Evolutionary conservation across 2,113 vertebrate species (phyloP).

Genomic region (Jacana jacana): DNA sequence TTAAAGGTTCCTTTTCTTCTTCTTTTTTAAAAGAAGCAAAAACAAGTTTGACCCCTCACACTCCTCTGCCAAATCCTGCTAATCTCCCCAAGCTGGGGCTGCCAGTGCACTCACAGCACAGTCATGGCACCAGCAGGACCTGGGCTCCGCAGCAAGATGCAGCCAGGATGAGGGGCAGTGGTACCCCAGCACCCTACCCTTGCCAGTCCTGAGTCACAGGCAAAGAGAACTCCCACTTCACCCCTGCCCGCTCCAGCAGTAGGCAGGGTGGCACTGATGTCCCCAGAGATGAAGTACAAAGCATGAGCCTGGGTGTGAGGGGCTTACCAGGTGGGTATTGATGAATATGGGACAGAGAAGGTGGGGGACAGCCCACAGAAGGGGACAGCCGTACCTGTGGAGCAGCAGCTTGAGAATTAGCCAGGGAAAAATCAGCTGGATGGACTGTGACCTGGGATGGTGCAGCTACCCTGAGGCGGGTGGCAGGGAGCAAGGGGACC

Average conservation of each 20-base stretch:
- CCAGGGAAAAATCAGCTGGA: background rate
- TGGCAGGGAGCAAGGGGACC: background rate
- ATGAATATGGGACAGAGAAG: background rate
- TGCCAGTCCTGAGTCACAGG: fast-evolving
- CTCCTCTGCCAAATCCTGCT: slow-evolving; percentile 31
- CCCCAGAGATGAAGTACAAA: fast-evolving
- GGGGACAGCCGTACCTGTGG: background rate
- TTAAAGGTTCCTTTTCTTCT: slow-evolving; percentile 11
- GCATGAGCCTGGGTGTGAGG: background rate
- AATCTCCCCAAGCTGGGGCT: background rate
- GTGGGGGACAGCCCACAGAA: too few species aligned
- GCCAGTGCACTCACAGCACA: background rate
- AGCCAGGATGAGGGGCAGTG: fast-evolving
- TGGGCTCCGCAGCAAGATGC: fast-evolving
- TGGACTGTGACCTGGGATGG: background rate
- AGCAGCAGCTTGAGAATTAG: background rate
- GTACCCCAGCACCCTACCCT: background rate
- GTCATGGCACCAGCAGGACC: background rate
- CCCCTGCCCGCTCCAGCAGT: background rate
- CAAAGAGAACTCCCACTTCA: background rate
- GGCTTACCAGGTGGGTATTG: fast-evolving
- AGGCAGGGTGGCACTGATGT: background rate
- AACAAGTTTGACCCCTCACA: background rate
- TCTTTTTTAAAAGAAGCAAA: background rate
- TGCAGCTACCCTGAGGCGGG: background rate